These are phyloP conservation scores for Dicyrtoma fusca DNA, from an alignment of 2,888 invertebrate genomes.

Conservation along the genomic window DNA sequence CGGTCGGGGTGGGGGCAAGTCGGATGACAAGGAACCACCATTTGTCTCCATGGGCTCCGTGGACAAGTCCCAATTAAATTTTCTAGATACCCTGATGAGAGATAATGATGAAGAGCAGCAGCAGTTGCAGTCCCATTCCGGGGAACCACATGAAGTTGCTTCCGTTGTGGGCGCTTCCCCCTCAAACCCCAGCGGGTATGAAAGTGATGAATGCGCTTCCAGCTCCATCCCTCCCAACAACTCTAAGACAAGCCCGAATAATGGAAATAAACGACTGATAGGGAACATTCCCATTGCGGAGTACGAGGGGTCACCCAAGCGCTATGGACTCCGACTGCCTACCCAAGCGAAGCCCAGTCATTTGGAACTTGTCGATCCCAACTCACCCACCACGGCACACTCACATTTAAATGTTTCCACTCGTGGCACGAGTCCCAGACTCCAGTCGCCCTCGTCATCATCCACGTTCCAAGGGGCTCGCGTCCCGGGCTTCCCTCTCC, in stretches of 20 bases:
- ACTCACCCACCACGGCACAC: slow-evolving; percentile 32
- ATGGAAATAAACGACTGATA: slow-evolving; percentile 65
- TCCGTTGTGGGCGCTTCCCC: slow-evolving; percentile 26
- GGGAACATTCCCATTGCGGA: slow-evolving; percentile 89
- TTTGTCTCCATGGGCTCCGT: background rate
- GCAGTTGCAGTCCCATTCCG: slow-evolving; percentile 2
- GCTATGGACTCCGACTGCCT: slow-evolving; percentile 62
- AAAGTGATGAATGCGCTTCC: slow-evolving; percentile 55
- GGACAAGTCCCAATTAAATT: slow-evolving; percentile 40
- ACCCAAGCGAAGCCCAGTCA: slow-evolving; percentile 52
- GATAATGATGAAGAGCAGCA: slow-evolving; percentile 33
- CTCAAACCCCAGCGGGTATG: slow-evolving; percentile 54
- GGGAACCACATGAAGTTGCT: slow-evolving; percentile 30
- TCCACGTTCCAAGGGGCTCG: background rate
- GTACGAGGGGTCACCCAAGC: slow-evolving; percentile 86
- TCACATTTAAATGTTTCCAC: slow-evolving; percentile 3
- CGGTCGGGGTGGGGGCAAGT: slow-evolving; percentile 34
- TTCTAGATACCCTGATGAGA: slow-evolving; percentile 38
- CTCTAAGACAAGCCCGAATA: slow-evolving; percentile 42
- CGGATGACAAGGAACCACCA: slow-evolving; percentile 6
- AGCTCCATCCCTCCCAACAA: slow-evolving; percentile 33
- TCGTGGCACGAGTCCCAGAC: slow-evolving; percentile 4
- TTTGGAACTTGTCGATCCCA: slow-evolving; percentile 53
- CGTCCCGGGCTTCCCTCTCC: slow-evolving; percentile 80
- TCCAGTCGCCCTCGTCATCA: slow-evolving; percentile 1